These are phyloP conservation scores for Petrolisthes cinctipes DNA, from an alignment of 2,888 invertebrate genomes.

Conservation along the genomic window DNA sequence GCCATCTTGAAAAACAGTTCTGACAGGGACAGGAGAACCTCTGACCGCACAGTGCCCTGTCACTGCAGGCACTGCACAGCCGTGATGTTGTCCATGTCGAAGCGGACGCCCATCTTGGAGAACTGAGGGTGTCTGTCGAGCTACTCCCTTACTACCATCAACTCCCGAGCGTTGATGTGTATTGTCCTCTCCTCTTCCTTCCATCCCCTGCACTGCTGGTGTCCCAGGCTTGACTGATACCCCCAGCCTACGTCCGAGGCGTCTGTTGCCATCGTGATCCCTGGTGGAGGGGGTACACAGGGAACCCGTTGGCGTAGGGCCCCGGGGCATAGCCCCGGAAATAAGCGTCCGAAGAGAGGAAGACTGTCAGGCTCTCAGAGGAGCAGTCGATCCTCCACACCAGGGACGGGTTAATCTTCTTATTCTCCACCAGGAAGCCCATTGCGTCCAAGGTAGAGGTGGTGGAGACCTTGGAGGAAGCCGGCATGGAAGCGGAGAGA, in stretches of 20 bases:
- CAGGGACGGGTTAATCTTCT: too few species aligned
- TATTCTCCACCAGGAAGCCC: neutral
- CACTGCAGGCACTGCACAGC: neutral
- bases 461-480: neutral
- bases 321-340: neutral
- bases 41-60: neutral
- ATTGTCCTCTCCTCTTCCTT: neutral
- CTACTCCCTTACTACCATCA: neutral
- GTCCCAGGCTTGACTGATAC: too few species aligned
- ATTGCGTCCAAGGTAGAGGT: neutral
- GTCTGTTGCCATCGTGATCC: neutral
- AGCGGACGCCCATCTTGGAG: neutral
- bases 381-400: too few species aligned
- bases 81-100: neutral
- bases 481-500: too few species aligned
- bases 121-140: neutral
- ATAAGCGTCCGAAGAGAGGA: too few species aligned
- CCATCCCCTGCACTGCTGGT: too few species aligned
- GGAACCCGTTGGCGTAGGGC: neutral
- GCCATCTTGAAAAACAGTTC: neutral
- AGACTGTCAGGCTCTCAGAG: too few species aligned
- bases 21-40: neutral
- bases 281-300: neutral
- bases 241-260: too few species aligned
- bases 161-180: conserved; percentile 1